These are phyloP conservation scores for Verasper variegatus DNA, from an alignment of 2,113 vertebrate genomes.

Conservation along the genomic window DNA sequence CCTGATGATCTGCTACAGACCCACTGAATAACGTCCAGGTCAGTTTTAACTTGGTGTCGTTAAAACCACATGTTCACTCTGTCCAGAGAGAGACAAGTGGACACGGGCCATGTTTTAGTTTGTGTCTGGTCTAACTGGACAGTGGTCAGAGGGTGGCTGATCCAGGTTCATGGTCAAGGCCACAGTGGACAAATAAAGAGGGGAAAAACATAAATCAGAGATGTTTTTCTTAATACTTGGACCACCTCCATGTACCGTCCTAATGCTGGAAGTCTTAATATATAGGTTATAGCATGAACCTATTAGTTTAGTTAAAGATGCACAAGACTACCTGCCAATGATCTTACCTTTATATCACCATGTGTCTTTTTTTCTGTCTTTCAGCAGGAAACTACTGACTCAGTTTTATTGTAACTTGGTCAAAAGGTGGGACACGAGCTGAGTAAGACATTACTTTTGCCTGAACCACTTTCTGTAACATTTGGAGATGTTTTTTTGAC, in stretches of 20 bases:
- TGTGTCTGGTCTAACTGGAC: background rate
- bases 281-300: background rate
- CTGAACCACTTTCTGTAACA: no score
- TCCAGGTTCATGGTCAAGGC: background rate
- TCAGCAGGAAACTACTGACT: no score
- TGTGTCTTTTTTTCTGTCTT: no score
- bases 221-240: background rate
- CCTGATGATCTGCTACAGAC: background rate
- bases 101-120: background rate
- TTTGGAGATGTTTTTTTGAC: no score
- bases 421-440: no score
- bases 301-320: no score
- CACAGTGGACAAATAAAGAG: background rate
- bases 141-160: background rate
- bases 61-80: background rate
- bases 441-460: fast-evolving
- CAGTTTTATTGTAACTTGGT: no score
- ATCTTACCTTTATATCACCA: background rate
- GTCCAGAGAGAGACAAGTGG: background rate
- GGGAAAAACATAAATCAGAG: background rate
- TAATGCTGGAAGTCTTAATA: background rate
- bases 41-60: background rate
- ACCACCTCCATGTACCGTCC: background rate
- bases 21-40: no score
- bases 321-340: background rate